Conservation (phyloP, 2,113 vertebrate species). For the Leucosticte australis region DNA sequence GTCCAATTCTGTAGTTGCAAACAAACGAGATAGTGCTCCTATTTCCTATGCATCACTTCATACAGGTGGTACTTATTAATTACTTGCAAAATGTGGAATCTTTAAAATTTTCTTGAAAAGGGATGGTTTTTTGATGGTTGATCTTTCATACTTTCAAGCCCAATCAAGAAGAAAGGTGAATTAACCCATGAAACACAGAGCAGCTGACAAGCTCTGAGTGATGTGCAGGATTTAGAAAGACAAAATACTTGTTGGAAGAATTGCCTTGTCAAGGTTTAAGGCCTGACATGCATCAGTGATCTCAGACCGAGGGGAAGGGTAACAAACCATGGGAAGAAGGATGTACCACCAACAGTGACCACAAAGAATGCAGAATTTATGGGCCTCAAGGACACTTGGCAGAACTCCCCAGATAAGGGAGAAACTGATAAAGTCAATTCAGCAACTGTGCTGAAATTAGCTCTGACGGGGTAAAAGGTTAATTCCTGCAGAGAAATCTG, state of each 20-base stretch:
- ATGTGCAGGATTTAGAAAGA: neutral
- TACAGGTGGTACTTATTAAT: slow-evolving; percentile 32
- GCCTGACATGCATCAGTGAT: neutral
- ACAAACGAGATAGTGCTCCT: neutral
- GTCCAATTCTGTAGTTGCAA: neutral
- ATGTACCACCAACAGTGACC: neutral
- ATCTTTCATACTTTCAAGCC: neutral
- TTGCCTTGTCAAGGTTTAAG: neutral
- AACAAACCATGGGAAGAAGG: neutral
- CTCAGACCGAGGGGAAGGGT: neutral
- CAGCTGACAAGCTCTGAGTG: neutral
- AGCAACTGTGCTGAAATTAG: neutral
- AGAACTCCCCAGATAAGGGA: neutral
- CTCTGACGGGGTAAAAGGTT: neutral
- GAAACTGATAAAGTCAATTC: neutral
- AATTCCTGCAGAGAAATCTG: neutral
- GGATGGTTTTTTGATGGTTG: neutral
- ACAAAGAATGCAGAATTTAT: neutral
- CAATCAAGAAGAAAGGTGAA: neutral
- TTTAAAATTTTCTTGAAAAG: neutral
- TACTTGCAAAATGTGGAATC: neutral
- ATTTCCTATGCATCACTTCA: neutral
- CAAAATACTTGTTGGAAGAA: neutral
- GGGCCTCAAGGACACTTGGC: neutral
- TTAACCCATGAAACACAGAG: neutral